phyloP scores from a whole-genome alignment of 2,797 vertebrate species.

The Rallus crepitans region DNA sequence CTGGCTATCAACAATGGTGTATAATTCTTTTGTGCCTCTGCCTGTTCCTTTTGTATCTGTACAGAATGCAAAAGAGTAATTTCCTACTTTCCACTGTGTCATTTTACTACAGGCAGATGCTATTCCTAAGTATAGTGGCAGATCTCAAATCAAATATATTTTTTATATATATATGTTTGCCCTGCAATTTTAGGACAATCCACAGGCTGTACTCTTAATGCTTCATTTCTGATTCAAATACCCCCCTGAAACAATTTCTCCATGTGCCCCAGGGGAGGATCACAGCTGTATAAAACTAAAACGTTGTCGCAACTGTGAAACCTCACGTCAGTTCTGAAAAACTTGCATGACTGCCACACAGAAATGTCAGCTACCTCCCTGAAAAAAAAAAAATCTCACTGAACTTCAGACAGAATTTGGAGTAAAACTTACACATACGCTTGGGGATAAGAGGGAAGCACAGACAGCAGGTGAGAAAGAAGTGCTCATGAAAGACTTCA shows the following conservation, averaged over 20 bases:
- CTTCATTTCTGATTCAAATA: not conserved
- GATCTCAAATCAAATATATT: not conserved
- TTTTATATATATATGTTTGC: not conserved
- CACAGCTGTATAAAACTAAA: not conserved
- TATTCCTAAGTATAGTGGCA: not conserved
- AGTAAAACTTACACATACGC: not conserved
- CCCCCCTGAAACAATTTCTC: not conserved
- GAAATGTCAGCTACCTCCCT: not conserved
- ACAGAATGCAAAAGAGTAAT: not conserved
- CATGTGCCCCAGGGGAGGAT: not conserved
- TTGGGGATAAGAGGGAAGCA: not conserved
- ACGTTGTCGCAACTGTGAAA: accelerated
- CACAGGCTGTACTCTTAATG: not conserved
- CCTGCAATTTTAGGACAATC: not conserved
- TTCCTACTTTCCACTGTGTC: not conserved
- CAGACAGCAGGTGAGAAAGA: not conserved
- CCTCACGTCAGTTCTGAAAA: not conserved
- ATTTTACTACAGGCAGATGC: not conserved
- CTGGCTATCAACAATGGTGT: not conserved
- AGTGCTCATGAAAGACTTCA: not conserved
- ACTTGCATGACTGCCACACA: not conserved
- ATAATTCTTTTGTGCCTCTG: not conserved
- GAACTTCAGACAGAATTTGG: not conserved
- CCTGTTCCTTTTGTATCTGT: not conserved
- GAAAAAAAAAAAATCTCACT: not conserved